phyloP scores from a whole-genome alignment of 1,140 invertebrate genomes.

The Procambarus virginalis region DNA sequence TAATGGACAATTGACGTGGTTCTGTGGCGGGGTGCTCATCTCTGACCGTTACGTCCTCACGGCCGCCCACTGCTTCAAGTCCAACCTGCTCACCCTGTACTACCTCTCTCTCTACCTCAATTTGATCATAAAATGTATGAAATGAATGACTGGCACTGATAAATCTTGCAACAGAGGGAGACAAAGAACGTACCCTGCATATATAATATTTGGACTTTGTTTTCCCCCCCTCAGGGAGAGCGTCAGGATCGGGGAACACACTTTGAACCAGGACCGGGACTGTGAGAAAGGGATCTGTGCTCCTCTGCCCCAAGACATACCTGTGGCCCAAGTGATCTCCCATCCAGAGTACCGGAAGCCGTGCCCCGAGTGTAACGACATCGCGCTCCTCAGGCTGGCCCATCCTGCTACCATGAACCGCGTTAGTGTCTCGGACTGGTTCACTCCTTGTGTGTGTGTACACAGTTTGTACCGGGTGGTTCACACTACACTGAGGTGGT shows the following conservation, averaged over 20 bases:
- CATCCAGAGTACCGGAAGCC: slow-evolving; percentile 30
- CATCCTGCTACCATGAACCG: not conserved
- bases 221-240: not conserved
- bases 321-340: slow-evolving; percentile 2
- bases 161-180: too few species aligned
- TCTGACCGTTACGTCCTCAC: slow-evolving; percentile 21
- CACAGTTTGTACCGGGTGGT: too few species aligned
- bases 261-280: not conserved
- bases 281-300: slow-evolving; percentile 29
- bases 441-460: too few species aligned
- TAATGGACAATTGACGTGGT: not conserved
- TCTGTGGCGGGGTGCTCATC: slow-evolving; percentile 31
- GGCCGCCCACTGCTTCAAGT: slow-evolving; percentile 13
- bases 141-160: not conserved
- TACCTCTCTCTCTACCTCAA: not conserved
- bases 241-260: slow-evolving; percentile 49
- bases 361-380: slow-evolving; percentile 52
- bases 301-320: slow-evolving; percentile 36
- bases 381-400: slow-evolving; percentile 40
- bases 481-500: too few species aligned
- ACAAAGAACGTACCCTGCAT: too few species aligned
- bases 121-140: not conserved
- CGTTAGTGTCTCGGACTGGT: slow-evolving; percentile 11
- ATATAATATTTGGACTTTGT: not conserved
- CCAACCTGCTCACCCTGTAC: not conserved